Conservation (phyloP, 2,113 vertebrate genomes). For the Oncorhynchus gorbuscha region DNA sequence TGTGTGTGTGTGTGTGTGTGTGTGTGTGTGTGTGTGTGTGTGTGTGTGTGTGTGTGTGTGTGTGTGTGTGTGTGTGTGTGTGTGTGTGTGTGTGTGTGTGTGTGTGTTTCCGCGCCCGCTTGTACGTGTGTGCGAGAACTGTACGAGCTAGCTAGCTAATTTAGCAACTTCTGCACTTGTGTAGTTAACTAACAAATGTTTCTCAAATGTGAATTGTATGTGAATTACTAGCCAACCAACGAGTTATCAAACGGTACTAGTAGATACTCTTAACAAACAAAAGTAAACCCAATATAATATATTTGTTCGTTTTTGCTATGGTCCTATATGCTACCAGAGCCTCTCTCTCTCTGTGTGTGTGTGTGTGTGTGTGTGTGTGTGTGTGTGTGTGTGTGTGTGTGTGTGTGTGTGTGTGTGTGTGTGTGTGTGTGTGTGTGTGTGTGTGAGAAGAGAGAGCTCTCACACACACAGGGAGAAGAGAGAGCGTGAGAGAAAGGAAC, state of each 20-base stretch:
- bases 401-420: slow-evolving; percentile 9
- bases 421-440: neutral
- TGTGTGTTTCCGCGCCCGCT: neutral
- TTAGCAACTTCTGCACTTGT: too few species aligned
- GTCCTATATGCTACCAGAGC: slow-evolving; percentile 37
- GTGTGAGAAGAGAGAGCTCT: too few species aligned
- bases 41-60: too few species aligned
- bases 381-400: slow-evolving; percentile 10
- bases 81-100: too few species aligned
- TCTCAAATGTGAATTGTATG: neutral
- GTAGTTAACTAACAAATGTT: too few species aligned
- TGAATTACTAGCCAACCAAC: neutral
- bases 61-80: too few species aligned
- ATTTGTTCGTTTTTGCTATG: slow-evolving; percentile 32
- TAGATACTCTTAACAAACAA: neutral
- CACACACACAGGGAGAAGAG: too few species aligned
- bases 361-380: slow-evolving; percentile 9
- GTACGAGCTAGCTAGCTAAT: too few species aligned
- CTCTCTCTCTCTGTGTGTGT: slow-evolving; percentile 16
- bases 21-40: too few species aligned
- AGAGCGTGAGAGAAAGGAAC: too few species aligned
- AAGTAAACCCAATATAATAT: neutral
- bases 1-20: too few species aligned
- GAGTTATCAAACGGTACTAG: neutral
- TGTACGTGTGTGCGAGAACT: neutral